Evolutionary conservation across 2,797 vertebrate genomes (phyloP).

Genomic region (Acanthopagrus latus): DNA sequence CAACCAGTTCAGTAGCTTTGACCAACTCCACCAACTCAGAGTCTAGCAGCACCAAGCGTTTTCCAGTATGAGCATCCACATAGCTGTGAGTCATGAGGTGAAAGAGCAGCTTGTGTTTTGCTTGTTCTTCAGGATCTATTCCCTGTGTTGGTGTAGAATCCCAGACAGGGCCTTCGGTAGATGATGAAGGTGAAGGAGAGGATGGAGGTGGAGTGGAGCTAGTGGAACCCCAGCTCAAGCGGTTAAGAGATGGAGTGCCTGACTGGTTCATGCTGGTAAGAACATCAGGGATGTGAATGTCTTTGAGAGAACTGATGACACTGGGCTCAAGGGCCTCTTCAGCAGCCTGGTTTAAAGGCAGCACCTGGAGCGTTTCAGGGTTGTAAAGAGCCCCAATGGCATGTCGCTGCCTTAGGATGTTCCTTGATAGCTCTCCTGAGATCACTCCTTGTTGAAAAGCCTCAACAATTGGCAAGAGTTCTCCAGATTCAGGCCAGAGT

Average conservation of each 20-base stretch:
- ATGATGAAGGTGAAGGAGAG: slow-evolving; percentile 55
- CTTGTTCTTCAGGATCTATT: slow-evolving; percentile 66
- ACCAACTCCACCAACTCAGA: slow-evolving; percentile 81
- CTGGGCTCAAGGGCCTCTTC: slow-evolving; percentile 67
- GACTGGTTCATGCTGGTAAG: slow-evolving; percentile 79
- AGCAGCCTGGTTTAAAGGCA: slow-evolving; percentile 86
- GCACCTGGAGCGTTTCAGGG: slow-evolving; percentile 86
- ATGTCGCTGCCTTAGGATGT: slow-evolving; percentile 87
- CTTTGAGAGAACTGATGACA: slow-evolving; percentile 82
- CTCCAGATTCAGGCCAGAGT: slow-evolving; percentile 94
- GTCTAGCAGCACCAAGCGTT: slow-evolving; percentile 90
- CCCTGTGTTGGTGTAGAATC: slow-evolving; percentile 55
- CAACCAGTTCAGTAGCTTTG: slow-evolving; percentile 47
- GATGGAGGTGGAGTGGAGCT: slow-evolving; percentile 60
- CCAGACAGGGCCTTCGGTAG: slow-evolving; percentile 51
- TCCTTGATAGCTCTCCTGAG: slow-evolving; percentile 86
- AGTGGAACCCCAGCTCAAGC: slow-evolving; percentile 72
- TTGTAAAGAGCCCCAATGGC: slow-evolving; percentile 88
- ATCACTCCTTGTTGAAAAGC: slow-evolving; percentile 91
- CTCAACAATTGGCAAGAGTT: slow-evolving; percentile 87
- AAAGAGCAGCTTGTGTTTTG: slow-evolving; percentile 82
- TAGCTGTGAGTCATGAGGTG: slow-evolving; percentile 94
- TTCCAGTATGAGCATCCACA: slow-evolving; percentile 89
- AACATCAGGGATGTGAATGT: slow-evolving; percentile 88
- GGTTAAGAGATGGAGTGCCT: slow-evolving; percentile 72